A percentile compares a stretch with the other conserved stretches of the same genome.
Conservation (phyloP, 2,797 vertebrate genomes). For the Labeo calbasu region DNA sequence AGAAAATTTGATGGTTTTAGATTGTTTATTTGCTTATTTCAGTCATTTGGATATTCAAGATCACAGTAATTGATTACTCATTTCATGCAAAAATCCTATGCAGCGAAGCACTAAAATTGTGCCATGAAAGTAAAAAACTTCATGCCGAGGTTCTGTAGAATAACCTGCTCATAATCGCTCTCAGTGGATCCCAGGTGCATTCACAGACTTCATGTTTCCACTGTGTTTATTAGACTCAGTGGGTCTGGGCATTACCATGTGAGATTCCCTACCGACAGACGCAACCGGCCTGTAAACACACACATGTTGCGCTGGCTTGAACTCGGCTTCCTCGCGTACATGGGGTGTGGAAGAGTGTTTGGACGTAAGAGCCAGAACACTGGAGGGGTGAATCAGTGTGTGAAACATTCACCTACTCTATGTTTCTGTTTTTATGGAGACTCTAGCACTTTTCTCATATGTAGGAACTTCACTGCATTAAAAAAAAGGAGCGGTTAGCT, state of each 20-base stretch:
- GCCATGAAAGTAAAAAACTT: conserved; percentile 56
- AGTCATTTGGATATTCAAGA: conserved; percentile 22
- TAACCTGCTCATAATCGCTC: conserved; percentile 70
- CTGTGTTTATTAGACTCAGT: conserved; percentile 74
- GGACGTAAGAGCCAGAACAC: conserved; percentile 59
- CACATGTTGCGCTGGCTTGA: conserved; percentile 77
- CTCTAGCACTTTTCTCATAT: conserved; percentile 51
- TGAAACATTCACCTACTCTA: conserved; percentile 36
- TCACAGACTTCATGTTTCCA: conserved; percentile 75
- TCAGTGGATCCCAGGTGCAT: conserved; percentile 77
- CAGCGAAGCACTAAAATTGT: conserved; percentile 56
- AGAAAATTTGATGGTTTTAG: neutral
- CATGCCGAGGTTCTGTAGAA: conserved; percentile 63
- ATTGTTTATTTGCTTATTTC: conserved; percentile 6
- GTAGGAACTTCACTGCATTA: conserved; percentile 60
- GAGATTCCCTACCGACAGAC: conserved; percentile 76
- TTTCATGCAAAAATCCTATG: conserved; percentile 56
- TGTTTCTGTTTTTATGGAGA: conserved; percentile 58
- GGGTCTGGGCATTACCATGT: conserved; percentile 79
- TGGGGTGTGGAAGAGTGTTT: conserved; percentile 24
- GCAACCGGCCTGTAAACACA: conserved; percentile 75
- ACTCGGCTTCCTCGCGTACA: conserved; percentile 71
- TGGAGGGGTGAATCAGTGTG: conserved; percentile 36
- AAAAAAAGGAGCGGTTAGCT: conserved; percentile 65
- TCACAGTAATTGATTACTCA: conserved; percentile 61